Percentiles rank a stretch among this genome's conserved stretches.
Conservation (phyloP, 2,113 vertebrate genomes). For the Taurulus bubalis region DNA sequence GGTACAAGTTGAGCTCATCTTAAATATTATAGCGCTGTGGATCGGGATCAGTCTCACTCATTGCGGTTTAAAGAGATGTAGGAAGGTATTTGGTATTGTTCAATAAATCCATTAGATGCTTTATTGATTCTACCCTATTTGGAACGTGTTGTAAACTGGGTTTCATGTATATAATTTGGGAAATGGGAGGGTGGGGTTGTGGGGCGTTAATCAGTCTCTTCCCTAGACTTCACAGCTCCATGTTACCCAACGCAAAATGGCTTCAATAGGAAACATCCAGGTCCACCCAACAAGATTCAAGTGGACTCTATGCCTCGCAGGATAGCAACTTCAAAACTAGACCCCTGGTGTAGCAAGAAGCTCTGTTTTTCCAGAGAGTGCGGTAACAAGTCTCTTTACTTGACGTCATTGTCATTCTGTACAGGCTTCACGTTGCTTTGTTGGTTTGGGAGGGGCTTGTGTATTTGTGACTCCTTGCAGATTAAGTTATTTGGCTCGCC, state of each 20-base stretch:
- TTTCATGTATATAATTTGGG: slow-evolving; percentile 41
- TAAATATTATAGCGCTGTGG: slow-evolving; percentile 65
- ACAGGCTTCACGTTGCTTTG: slow-evolving; percentile 66
- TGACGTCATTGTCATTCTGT: slow-evolving; percentile 65
- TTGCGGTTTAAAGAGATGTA: slow-evolving; percentile 68
- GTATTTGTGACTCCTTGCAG: slow-evolving; percentile 85
- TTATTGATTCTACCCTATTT: slow-evolving; percentile 4
- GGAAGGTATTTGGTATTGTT: slow-evolving; percentile 78
- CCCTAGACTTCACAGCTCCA: slow-evolving; percentile 84
- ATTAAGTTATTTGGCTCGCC: slow-evolving; percentile 74
- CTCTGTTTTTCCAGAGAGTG: slow-evolving; percentile 61
- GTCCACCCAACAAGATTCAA: slow-evolving; percentile 60
- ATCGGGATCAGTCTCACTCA: slow-evolving; percentile 63
- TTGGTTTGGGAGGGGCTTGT: slow-evolving; percentile 74
- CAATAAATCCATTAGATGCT: slow-evolving; percentile 34
- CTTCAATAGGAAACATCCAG: slow-evolving; percentile 71
- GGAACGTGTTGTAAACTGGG: slow-evolving; percentile 37
- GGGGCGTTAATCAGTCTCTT: slow-evolving; percentile 83
- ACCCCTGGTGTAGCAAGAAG: slow-evolving; percentile 71
- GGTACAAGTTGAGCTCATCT: slow-evolving; percentile 64
- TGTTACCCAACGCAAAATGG: slow-evolving; percentile 66
- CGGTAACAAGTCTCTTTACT: slow-evolving; percentile 77
- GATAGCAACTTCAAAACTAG: slow-evolving; percentile 72
- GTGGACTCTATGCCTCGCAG: slow-evolving; percentile 71
- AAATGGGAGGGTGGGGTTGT: slow-evolving; percentile 62